Conservation (phyloP, 2,113 vertebrate genomes). For the Cygnus buccinator region DNA sequence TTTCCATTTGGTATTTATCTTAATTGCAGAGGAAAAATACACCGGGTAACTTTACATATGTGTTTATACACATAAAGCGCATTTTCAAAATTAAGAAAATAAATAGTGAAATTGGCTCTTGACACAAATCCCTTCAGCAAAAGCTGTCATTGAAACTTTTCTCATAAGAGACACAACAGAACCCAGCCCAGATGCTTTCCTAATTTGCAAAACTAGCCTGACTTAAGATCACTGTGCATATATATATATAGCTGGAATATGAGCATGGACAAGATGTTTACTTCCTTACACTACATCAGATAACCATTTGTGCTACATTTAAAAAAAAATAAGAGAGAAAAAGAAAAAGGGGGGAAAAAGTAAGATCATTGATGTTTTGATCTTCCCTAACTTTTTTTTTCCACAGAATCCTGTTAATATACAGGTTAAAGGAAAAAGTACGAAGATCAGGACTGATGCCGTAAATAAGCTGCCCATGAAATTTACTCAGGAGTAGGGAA, state of each 20-base stretch:
- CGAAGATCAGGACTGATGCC: background rate
- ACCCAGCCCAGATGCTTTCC: background rate
- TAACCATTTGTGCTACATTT: background rate
- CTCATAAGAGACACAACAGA: background rate
- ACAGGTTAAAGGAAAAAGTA: background rate
- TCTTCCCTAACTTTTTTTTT: background rate
- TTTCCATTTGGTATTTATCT: background rate
- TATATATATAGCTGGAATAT: background rate
- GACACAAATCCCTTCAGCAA: background rate
- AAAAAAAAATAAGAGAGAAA: background rate
- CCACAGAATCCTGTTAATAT: background rate
- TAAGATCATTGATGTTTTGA: background rate
- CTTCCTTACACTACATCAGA: background rate
- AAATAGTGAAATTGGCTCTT: background rate
- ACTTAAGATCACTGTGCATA: background rate
- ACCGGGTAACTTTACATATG: too few species aligned
- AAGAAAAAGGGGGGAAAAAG: background rate
- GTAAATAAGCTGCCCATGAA: constrained; percentile 20
- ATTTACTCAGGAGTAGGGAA: constrained; percentile 31
- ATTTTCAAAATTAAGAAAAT: background rate
- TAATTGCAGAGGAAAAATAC: background rate
- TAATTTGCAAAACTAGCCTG: background rate
- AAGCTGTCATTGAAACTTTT: background rate
- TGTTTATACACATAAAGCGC: accelerated
- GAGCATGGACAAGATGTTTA: background rate